Conservation (phyloP, 2,888 invertebrate genomes). For the Toxonevra muliebris region DNA sequence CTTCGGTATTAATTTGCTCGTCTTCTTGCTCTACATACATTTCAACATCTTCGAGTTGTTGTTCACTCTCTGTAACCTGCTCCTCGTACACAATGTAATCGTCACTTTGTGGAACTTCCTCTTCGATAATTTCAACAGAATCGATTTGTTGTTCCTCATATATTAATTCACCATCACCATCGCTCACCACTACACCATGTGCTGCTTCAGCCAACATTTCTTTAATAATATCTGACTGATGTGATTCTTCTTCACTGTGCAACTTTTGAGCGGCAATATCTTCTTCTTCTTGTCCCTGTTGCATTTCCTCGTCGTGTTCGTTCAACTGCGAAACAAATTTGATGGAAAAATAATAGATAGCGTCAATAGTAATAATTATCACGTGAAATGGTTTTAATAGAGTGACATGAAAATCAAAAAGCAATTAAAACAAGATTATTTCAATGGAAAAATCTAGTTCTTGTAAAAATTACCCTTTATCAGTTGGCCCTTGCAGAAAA, state of each 20-base stretch:
- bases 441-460: background rate
- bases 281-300: background rate
- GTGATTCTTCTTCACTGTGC: slow-evolving; percentile 19
- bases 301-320: slow-evolving; percentile 40
- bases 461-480: slow-evolving; percentile 16
- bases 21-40: slow-evolving; percentile 45
- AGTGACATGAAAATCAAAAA: no score
- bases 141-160: slow-evolving; percentile 34
- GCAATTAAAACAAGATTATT: background rate
- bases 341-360: background rate
- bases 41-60: slow-evolving; percentile 50
- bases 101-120: slow-evolving; percentile 39
- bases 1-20: slow-evolving; percentile 32
- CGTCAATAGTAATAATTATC: background rate
- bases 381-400: background rate
- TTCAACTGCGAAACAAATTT: slow-evolving; percentile 44
- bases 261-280: background rate
- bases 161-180: slow-evolving; percentile 33
- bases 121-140: slow-evolving; percentile 32
- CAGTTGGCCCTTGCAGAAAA: slow-evolving; percentile 66
- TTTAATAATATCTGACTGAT: slow-evolving; percentile 50
- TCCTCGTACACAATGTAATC: slow-evolving; percentile 45
- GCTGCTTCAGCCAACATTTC: slow-evolving; percentile 55
- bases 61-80: slow-evolving; percentile 38
- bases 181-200: slow-evolving; percentile 44